Conservation (phyloP, 2,113 vertebrate species). For the Pica pica region DNA sequence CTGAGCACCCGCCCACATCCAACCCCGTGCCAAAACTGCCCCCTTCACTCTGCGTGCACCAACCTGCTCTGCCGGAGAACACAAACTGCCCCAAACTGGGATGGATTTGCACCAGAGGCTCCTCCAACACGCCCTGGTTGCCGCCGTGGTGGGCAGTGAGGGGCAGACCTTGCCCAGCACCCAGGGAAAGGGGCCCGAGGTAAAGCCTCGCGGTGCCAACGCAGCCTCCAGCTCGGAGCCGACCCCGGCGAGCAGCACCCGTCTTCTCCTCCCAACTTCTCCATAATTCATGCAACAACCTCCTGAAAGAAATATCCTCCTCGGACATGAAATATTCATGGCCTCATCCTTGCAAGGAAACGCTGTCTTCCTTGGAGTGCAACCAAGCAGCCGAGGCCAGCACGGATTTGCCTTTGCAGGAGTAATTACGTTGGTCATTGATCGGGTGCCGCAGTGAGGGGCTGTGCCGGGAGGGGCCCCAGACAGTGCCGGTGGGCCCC, state of each 20-base stretch:
- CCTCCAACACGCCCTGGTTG: neutral
- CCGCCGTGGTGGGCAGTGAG: accelerated
- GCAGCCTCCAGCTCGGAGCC: neutral
- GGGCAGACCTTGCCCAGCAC: neutral
- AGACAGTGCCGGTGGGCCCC: accelerated
- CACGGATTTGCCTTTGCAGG: conserved; percentile 42
- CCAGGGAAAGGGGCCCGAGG: neutral
- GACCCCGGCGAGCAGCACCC: neutral
- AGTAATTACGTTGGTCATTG: neutral
- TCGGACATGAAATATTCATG: conserved; percentile 60
- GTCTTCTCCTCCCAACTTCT: conserved; percentile 4
- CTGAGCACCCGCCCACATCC: accelerated
- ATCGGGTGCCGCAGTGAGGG: neutral
- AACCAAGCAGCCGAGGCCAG: neutral
- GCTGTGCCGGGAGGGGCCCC: neutral
- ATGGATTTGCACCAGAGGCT: neutral
- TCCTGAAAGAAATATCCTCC: conserved; percentile 57
- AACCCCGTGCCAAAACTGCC: accelerated
- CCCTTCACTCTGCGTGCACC: accelerated
- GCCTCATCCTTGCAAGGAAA: conserved; percentile 48
- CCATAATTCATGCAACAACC: conserved; percentile 62
- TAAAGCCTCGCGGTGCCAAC: accelerated
- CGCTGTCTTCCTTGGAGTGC: conserved; percentile 14
- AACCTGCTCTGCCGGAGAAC: neutral
- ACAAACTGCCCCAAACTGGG: neutral